phyloP scores from a whole-genome alignment of 2,797 vertebrate species.

The Chaetodon trifasciatus region DNA sequence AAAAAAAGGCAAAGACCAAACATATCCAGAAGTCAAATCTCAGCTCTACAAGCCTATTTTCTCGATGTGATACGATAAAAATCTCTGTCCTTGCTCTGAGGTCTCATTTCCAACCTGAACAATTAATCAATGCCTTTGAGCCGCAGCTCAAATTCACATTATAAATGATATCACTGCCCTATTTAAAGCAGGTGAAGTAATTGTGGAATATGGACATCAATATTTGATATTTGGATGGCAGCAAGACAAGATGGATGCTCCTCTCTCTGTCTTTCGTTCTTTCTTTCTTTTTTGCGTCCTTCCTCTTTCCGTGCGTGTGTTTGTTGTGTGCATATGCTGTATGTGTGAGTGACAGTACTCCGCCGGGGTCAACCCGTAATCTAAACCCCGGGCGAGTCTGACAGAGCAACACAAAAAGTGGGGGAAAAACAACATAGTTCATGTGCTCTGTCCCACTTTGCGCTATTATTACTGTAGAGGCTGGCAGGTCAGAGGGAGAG shows the following conservation, averaged over 20 bases:
- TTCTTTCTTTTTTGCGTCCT: background rate
- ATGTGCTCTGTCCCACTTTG: conserved; percentile 80
- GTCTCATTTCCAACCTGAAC: conserved; percentile 77
- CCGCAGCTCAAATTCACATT: conserved; percentile 78
- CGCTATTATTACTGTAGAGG: conserved; percentile 88
- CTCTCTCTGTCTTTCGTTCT: conserved; percentile 23
- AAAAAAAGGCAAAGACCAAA: conserved; percentile 2
- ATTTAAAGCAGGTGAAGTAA: conserved; percentile 81
- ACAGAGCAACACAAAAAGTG: conserved; percentile 73
- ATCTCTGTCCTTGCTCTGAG: conserved; percentile 71
- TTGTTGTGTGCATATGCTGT: conserved; percentile 19
- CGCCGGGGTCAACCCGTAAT: conserved; percentile 71
- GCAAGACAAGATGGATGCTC: conserved; percentile 59
- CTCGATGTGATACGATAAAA: conserved; percentile 61
- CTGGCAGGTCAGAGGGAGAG: conserved; percentile 86
- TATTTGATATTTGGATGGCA: conserved; percentile 77
- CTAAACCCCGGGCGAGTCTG: conserved; percentile 68
- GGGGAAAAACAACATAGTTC: conserved; percentile 79
- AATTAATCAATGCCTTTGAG: conserved; percentile 81
- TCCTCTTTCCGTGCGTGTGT: background rate
- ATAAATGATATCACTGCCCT: conserved; percentile 80
- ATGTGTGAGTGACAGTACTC: conserved; percentile 63
- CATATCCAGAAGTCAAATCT: conserved; percentile 11
- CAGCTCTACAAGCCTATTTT: conserved; percentile 18
- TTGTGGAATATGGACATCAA: conserved; percentile 77